phyloP scores from a whole-genome alignment of 2,797 vertebrate genomes.

The Pteropus rufus region DNA sequence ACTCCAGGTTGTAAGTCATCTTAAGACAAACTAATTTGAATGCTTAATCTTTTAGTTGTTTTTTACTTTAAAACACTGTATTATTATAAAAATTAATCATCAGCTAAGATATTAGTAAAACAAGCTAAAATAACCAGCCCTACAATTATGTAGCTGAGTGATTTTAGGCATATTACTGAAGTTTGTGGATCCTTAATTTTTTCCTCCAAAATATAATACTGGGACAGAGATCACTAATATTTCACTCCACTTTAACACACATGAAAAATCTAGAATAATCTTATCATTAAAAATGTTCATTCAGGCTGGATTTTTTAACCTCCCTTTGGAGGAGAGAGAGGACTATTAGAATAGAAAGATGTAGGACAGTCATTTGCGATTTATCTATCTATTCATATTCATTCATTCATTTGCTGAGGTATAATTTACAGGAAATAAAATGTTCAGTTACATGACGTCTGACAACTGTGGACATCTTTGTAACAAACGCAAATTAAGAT shows the following conservation, averaged over 20 bases:
- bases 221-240: neutral
- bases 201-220: neutral
- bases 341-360: neutral
- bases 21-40: neutral
- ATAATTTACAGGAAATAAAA: neutral
- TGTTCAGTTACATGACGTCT: neutral
- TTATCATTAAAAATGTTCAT: neutral
- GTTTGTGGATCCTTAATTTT: neutral
- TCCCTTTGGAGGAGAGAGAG: neutral
- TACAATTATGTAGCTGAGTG: neutral
- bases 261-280: neutral
- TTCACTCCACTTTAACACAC: accelerated
- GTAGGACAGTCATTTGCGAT: neutral
- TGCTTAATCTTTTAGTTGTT: neutral
- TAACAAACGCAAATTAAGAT: neutral
- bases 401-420: neutral
- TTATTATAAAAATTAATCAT: neutral
- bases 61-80: neutral
- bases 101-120: neutral
- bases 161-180: neutral
- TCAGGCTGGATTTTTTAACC: neutral
- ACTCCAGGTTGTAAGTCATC: neutral
- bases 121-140: neutral
- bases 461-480: neutral
- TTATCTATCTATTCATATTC: neutral